These are phyloP conservation scores for Catocala nupta DNA, from an alignment of 2,888 invertebrate genomes.

Conservation along the genomic window DNA sequence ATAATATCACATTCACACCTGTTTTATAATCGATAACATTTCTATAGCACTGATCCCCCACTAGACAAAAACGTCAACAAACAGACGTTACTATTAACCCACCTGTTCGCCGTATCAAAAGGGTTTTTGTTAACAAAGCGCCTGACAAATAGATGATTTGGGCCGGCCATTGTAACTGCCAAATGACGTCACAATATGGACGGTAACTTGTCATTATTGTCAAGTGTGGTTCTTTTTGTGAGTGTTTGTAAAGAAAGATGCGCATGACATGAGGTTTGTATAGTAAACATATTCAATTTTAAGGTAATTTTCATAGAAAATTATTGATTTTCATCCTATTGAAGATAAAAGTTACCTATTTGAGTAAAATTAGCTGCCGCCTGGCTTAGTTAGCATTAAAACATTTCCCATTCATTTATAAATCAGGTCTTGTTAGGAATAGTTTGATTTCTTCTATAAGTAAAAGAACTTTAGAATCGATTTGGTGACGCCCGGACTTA, in stretches of 20 bases:
- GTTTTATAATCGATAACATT: not conserved
- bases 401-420: no score
- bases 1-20: not conserved
- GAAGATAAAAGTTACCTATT: no score
- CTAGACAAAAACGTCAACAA: constrained; percentile 20
- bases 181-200: constrained; percentile 46
- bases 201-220: constrained; percentile 41
- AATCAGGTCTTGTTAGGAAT: no score
- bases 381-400: no score
- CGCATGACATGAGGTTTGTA: not conserved
- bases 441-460: no score
- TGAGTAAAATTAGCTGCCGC: no score
- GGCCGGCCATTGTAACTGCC: constrained; percentile 57
- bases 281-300: no score
- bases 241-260: not conserved
- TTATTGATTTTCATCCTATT: no score
- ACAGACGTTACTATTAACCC: constrained; percentile 32
- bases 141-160: constrained; percentile 74
- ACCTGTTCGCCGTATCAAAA: constrained; percentile 48
- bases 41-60: not conserved
- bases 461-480: no score
- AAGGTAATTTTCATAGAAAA: no score
- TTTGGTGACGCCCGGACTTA: no score
- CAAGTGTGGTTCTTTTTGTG: constrained; percentile 9
- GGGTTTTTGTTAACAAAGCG: constrained; percentile 47